phyloP scores from a whole-genome alignment of 1,140 invertebrate genomes.

The Dinothrombium tinctorium region DNA sequence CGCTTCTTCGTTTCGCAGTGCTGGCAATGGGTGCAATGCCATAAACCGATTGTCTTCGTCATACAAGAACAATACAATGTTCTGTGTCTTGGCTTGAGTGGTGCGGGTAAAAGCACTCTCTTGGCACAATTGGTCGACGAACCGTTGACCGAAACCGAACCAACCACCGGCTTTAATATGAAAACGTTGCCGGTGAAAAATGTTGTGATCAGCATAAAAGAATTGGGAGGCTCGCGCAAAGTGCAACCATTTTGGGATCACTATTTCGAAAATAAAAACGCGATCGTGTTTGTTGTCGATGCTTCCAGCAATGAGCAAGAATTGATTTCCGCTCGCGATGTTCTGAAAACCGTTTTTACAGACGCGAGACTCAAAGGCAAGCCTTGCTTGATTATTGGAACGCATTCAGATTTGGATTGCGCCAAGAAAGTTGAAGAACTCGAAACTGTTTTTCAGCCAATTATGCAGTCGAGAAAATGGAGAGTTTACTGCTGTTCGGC shows the following conservation, averaged over 20 bases:
- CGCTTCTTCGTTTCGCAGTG: slow-evolving; percentile 9
- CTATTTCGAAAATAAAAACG: slow-evolving; percentile 16
- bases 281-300: slow-evolving; percentile 14
- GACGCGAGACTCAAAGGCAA: slow-evolving; percentile 12
- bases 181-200: slow-evolving; percentile 17
- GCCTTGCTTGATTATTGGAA: slow-evolving; percentile 15
- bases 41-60: slow-evolving; percentile 12
- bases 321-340: slow-evolving; percentile 11
- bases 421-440: too few relatives aligned
- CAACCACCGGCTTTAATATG: slow-evolving; percentile 21
- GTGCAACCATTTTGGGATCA: slow-evolving; percentile 15
- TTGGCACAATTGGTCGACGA: slow-evolving; percentile 22
- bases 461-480: too few relatives aligned
- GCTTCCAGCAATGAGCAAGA: slow-evolving; percentile 9
- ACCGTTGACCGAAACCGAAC: slow-evolving; percentile 18
- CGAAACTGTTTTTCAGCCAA: too few relatives aligned
- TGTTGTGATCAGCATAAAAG: slow-evolving; percentile 23
- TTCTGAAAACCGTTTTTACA: slow-evolving; percentile 10
- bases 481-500: too few relatives aligned
- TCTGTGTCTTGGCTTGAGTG: slow-evolving; percentile 21
- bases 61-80: slow-evolving; percentile 16
- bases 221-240: slow-evolving; percentile 16
- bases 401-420: too few relatives aligned
- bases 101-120: slow-evolving; percentile 17
- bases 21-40: slow-evolving; percentile 16